Percentiles rank a stretch among this genome's conserved stretches.
These are phyloP conservation scores for Pseudochromis fuscus DNA, from an alignment of 2,797 vertebrate genomes.

Conservation along the genomic window DNA sequence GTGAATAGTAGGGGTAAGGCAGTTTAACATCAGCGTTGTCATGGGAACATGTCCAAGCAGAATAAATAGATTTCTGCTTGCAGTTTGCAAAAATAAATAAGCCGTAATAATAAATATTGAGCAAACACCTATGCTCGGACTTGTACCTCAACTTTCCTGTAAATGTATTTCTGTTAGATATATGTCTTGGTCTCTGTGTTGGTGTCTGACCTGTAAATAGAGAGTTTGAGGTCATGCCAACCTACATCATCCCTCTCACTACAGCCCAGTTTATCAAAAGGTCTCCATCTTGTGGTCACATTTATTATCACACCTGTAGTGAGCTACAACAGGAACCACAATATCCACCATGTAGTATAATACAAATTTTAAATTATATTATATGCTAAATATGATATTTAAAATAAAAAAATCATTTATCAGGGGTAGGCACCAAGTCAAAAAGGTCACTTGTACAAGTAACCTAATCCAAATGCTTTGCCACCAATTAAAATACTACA, in stretches of 20 bases:
- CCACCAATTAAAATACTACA: neutral
- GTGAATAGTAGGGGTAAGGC: conserved; percentile 20
- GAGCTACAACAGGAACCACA: neutral
- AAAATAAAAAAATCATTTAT: too few relatives aligned
- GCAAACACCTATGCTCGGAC: neutral
- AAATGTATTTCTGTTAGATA: neutral
- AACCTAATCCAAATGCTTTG: neutral
- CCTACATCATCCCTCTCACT: neutral
- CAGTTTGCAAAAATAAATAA: conserved; percentile 18
- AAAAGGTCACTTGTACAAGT: neutral
- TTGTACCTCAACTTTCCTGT: neutral
- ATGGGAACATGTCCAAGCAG: conserved; percentile 1
- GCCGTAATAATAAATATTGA: neutral
- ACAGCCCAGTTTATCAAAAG: neutral
- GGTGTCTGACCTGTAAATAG: conserved; percentile 7
- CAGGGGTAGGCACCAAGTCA: neutral
- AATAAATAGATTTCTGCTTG: conserved; percentile 8
- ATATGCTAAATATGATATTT: too few relatives aligned
- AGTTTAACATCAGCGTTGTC: conserved; percentile 16
- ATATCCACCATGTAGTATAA: neutral
- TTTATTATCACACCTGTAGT: neutral
- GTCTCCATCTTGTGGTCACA: conserved; percentile 58
- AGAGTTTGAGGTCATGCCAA: conserved; percentile 32
- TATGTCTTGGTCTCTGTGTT: neutral
- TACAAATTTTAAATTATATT: too few relatives aligned